Percentiles rank a stretch among this genome's conserved stretches.
These are phyloP conservation scores for Pangasianodon hypophthalmus DNA, from an alignment of 2,113 vertebrate genomes.

Conservation along the genomic window DNA sequence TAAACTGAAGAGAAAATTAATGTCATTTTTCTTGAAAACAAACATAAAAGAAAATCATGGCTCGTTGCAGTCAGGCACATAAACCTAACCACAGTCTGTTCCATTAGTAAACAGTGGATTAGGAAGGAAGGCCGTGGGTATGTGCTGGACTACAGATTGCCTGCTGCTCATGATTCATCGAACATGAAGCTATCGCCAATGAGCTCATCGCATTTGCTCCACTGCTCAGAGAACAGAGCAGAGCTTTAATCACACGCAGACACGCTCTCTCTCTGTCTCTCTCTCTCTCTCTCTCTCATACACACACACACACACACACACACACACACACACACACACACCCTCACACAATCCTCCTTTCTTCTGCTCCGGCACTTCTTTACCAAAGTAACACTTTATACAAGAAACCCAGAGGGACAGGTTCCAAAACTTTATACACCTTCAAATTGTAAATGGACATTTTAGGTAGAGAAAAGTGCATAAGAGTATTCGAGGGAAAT, in stretches of 20 bases:
- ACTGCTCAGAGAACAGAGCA: slow-evolving; percentile 69
- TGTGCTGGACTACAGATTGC: neutral
- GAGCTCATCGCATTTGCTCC: slow-evolving; percentile 74
- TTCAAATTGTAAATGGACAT: neutral
- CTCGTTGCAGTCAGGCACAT: neutral
- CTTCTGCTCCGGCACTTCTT: neutral
- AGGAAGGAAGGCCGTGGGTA: neutral
- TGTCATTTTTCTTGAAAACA: neutral
- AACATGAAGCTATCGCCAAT: slow-evolving; percentile 54
- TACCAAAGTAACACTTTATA: neutral
- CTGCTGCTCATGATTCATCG: slow-evolving; percentile 1
- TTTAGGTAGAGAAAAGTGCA: neutral
- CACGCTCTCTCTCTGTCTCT: neutral
- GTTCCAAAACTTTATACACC: neutral
- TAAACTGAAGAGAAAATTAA: neutral
- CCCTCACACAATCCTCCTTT: neutral
- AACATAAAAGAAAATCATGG: neutral
- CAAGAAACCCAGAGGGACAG: neutral
- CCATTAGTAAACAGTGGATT: neutral
- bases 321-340: neutral
- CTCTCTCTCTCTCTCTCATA: neutral
- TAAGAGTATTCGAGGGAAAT: neutral
- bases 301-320: neutral
- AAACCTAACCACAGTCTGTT: neutral
- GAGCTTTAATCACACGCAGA: slow-evolving; percentile 53